Percentiles rank a stretch among this genome's conserved stretches.
Conservation (phyloP, 2,888 invertebrate species). For the Philereme vetulata region DNA sequence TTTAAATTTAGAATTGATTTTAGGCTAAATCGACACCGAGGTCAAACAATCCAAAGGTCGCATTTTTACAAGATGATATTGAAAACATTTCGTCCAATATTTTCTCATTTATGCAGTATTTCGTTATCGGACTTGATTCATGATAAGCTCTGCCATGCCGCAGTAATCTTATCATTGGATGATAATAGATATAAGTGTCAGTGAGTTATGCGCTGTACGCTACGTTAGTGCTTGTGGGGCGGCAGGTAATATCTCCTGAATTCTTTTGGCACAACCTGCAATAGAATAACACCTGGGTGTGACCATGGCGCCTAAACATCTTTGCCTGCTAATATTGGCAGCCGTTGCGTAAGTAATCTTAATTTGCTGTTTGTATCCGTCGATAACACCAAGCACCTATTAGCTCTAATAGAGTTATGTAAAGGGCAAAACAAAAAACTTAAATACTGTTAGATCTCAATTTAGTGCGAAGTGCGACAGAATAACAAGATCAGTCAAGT, state of each 20-base stretch:
- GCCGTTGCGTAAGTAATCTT: conserved; percentile 67
- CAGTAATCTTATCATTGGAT: conserved; percentile 80
- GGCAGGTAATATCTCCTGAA: conserved; percentile 65
- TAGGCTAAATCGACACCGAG: too few species aligned
- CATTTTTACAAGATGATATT: conserved; percentile 37
- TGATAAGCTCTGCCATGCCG: conserved; percentile 77
- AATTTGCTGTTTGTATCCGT: conserved; percentile 23
- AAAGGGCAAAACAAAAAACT: conserved; percentile 5
- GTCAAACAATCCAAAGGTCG: not conserved
- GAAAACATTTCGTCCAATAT: conserved; percentile 61
- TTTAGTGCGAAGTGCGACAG: conserved; percentile 34
- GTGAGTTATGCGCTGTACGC: conserved; percentile 75
- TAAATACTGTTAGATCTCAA: conserved; percentile 40
- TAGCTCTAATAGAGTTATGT: conserved; percentile 22
- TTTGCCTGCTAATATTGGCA: conserved; percentile 60
- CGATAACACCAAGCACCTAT: conserved; percentile 3
- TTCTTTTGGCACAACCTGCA: conserved; percentile 53
- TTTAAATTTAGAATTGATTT: too few species aligned
- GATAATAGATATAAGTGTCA: conserved; percentile 83
- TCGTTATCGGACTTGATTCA: conserved; percentile 77
- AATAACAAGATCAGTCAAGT: too few species aligned
- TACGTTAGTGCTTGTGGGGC: conserved; percentile 67
- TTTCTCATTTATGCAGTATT: conserved; percentile 65
- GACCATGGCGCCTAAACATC: conserved; percentile 64
- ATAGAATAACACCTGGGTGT: conserved; percentile 52